A percentile compares a stretch with the other conserved stretches of the same genome.
These are phyloP conservation scores for Euplagia quadripunctaria DNA, from an alignment of 2,888 invertebrate species.

Conservation along the genomic window DNA sequence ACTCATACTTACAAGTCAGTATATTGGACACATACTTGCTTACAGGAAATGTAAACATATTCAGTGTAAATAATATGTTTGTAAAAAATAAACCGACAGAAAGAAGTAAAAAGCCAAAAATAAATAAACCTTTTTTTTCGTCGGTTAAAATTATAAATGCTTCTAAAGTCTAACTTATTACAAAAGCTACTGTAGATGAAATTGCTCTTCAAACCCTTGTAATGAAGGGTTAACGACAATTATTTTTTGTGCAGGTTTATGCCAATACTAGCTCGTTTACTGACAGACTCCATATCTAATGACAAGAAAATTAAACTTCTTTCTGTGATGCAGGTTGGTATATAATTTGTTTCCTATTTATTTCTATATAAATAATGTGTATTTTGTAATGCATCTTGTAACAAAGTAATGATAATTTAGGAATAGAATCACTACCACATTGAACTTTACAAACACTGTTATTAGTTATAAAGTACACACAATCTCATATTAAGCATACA, in stretches of 20 bases:
- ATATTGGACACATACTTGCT: not conserved
- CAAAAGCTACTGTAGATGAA: not conserved
- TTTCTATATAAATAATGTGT: not conserved
- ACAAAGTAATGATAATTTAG: too few species aligned
- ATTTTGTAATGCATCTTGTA: not conserved
- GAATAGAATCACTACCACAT: too few species aligned
- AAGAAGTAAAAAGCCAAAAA: too few species aligned
- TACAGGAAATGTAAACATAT: too few species aligned
- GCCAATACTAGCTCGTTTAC: conserved; percentile 88
- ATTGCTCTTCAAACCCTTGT: too few species aligned
- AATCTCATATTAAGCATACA: too few species aligned
- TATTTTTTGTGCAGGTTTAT: conserved; percentile 85
- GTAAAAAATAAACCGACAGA: too few species aligned
- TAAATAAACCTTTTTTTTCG: too few species aligned
- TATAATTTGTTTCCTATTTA: not conserved
- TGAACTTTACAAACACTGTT: too few species aligned
- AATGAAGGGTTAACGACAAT: not conserved
- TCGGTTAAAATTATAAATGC: not conserved
- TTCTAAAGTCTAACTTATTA: not conserved
- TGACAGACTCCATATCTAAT: conserved; percentile 87
- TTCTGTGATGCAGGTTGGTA: conserved; percentile 88
- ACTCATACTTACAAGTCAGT: conserved; percentile 89
- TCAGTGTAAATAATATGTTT: too few species aligned
- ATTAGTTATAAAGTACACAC: too few species aligned
- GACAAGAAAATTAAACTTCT: conserved; percentile 89